phyloP scores from a whole-genome alignment of 2,888 invertebrate species.

The Philereme transversata region DNA sequence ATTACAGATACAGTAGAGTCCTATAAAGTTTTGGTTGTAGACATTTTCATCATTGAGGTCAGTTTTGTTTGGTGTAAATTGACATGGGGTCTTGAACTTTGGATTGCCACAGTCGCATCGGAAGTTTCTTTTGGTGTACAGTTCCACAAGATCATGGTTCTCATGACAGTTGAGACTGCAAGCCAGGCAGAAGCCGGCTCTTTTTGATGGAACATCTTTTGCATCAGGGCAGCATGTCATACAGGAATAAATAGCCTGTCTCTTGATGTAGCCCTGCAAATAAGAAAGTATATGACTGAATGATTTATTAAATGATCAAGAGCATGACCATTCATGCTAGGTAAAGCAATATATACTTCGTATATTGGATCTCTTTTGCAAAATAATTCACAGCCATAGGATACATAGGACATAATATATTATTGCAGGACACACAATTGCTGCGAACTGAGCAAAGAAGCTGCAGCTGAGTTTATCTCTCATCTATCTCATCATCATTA shows the following conservation, averaged over 20 bases:
- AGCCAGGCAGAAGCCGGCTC: slow-evolving; percentile 96
- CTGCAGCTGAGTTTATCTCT: too few species aligned
- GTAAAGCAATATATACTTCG: too few species aligned
- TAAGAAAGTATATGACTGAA: slow-evolving; percentile 14
- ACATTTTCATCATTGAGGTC: slow-evolving; percentile 88
- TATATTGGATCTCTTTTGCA: too few species aligned
- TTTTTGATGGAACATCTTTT: slow-evolving; percentile 81
- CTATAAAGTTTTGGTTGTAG: slow-evolving; percentile 97
- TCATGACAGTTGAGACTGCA: slow-evolving; percentile 98
- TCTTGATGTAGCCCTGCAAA: slow-evolving; percentile 93
- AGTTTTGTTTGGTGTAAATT: slow-evolving; percentile 85
- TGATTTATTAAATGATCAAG: too few species aligned
- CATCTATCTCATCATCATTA: too few species aligned
- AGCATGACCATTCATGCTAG: background rate
- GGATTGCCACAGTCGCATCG: slow-evolving; percentile 97
- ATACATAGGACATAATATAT: too few species aligned
- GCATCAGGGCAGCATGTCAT: slow-evolving; percentile 92
- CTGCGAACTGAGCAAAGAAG: too few species aligned
- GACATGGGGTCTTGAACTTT: slow-evolving; percentile 89
- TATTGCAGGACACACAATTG: too few species aligned
- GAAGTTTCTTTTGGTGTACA: slow-evolving; percentile 98
- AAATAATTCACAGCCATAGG: too few species aligned
- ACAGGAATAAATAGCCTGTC: slow-evolving; percentile 98
- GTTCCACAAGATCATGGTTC: slow-evolving; percentile 96
- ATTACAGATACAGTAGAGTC: slow-evolving; percentile 95